Percentiles rank a stretch among this genome's conserved stretches.
Conservation (phyloP, 2,797 vertebrate genomes). For the Alfaro cultratus region DNA sequence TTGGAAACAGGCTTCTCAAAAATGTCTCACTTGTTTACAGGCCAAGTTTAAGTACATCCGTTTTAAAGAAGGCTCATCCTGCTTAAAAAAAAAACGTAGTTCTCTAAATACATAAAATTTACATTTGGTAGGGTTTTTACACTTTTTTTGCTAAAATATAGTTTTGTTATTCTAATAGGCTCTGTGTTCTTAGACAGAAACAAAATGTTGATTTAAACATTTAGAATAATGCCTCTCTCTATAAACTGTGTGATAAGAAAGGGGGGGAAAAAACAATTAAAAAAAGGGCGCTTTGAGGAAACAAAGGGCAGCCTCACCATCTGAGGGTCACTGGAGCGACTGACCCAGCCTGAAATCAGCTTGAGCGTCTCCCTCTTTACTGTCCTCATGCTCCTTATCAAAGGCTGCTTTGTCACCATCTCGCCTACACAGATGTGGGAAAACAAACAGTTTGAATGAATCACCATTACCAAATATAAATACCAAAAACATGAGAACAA, state of each 20-base stretch:
- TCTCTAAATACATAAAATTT: neutral
- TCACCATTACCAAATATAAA: neutral
- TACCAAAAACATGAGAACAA: neutral
- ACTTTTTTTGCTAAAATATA: neutral
- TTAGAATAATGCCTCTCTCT: neutral
- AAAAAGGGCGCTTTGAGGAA: neutral
- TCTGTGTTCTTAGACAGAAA: neutral
- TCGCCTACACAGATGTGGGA: constrained; percentile 80
- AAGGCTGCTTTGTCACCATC: constrained; percentile 97
- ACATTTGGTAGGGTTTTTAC: neutral
- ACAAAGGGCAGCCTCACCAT: constrained; percentile 85
- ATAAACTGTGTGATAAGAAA: neutral
- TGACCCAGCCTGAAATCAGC: constrained; percentile 97
- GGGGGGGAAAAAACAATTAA: neutral
- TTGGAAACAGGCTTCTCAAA: neutral
- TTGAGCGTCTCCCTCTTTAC: constrained; percentile 98
- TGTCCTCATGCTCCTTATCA: constrained; percentile 97
- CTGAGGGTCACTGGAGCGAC: constrained; percentile 94
- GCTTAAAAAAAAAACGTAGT: no score
- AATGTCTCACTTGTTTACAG: no score
- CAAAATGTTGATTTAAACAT: neutral
- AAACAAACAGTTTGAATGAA: neutral
- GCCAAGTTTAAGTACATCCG: no score
- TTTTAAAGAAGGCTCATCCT: no score
- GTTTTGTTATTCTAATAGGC: neutral